Evolutionary conservation across 2,113 vertebrate genomes (phyloP).

Genomic region (Trogon surrucura): DNA sequence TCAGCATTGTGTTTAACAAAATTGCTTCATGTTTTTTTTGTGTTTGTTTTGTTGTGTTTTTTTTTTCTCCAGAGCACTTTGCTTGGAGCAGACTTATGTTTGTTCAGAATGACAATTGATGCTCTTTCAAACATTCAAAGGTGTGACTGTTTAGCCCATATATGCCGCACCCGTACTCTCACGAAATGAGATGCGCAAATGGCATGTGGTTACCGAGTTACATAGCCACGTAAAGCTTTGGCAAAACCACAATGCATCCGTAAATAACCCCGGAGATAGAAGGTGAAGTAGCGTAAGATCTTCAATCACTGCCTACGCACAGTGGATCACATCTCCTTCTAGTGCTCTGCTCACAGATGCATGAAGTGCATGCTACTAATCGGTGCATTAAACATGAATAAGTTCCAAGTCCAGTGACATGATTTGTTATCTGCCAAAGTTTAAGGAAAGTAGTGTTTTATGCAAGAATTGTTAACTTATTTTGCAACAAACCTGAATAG

Average conservation of each 20-base stretch:
- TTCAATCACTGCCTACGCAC: neutral
- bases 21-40: slow-evolving; percentile 10
- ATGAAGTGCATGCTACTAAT: slow-evolving; percentile 56
- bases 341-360: slow-evolving; percentile 46
- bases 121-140: slow-evolving; percentile 59
- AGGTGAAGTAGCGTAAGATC: neutral
- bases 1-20: slow-evolving; percentile 32
- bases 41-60: neutral
- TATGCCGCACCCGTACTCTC: neutral
- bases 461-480: neutral
- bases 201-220: neutral
- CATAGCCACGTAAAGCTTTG: neutral
- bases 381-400: neutral
- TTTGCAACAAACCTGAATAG: neutral
- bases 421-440: neutral
- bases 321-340: neutral
- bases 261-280: neutral
- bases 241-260: neutral
- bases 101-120: slow-evolving; percentile 63
- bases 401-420: neutral
- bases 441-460: neutral
- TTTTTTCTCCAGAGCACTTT: slow-evolving; percentile 61
- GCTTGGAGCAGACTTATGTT: slow-evolving; percentile 65
- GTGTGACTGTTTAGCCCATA: slow-evolving; percentile 25
- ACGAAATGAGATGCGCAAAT: neutral